Evolutionary conservation across 2,113 vertebrate genomes (phyloP).

Genomic region (Nansenia antarctica): DNA sequence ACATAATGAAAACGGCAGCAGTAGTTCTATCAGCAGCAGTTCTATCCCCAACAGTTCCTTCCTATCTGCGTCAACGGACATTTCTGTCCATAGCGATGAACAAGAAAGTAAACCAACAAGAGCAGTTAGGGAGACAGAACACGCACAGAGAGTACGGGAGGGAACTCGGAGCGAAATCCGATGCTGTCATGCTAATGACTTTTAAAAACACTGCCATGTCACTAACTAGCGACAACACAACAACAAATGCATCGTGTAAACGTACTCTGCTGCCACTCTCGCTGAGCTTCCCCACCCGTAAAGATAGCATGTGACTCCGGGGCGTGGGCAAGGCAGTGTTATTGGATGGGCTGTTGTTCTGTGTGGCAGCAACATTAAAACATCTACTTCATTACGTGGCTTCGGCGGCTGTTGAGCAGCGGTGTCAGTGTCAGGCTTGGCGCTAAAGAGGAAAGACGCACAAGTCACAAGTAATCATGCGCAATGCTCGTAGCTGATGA

Average conservation of each 20-base stretch:
- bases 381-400: constrained; percentile 44
- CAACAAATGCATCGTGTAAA: background rate
- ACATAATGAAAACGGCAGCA: background rate
- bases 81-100: constrained; percentile 7
- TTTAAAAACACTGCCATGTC: background rate
- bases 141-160: background rate
- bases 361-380: constrained; percentile 46
- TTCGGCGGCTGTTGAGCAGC: constrained; percentile 25
- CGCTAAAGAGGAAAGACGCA: constrained; percentile 35
- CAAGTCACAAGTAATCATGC: constrained; percentile 38
- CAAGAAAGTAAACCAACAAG: constrained; percentile 8
- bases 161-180: background rate
- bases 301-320: constrained; percentile 26
- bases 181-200: constrained; percentile 7
- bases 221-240: background rate
- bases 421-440: constrained; percentile 24
- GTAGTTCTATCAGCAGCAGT: background rate
- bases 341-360: constrained; percentile 31
- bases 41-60: background rate
- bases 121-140: background rate
- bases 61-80: constrained; percentile 10
- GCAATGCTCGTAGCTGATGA: constrained; percentile 11
- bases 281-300: constrained; percentile 9
- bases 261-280: background rate
- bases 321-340: constrained; percentile 7